Percentiles rank a stretch among this genome's conserved stretches.
Conservation (phyloP, 2,888 invertebrate species). For the Shargacucullia verbasci region DNA sequence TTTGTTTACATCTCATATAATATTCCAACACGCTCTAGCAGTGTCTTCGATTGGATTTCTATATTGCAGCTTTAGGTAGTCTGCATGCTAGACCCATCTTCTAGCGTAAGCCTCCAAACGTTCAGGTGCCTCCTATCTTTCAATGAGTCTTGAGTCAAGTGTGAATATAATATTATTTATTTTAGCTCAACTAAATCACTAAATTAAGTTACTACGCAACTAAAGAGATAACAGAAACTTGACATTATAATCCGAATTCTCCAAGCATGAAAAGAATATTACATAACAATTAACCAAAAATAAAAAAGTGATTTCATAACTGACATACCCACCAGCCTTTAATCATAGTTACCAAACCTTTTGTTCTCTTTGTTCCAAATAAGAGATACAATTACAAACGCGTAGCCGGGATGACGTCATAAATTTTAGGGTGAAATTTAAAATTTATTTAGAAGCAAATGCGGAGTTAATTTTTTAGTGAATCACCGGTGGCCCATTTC, state of each 20-base stretch:
- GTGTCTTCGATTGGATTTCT: too few species aligned
- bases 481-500: slow-evolving; percentile 77
- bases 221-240: too few species aligned
- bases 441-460: slow-evolving; percentile 83
- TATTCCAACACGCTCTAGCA: too few species aligned
- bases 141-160: too few species aligned
- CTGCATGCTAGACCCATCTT: too few species aligned
- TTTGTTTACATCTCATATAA: too few species aligned
- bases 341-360: slow-evolving; percentile 68
- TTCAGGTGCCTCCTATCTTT: too few species aligned
- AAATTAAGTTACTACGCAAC: too few species aligned
- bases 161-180: too few species aligned
- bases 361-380: slow-evolving; percentile 76
- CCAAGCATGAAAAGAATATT: slow-evolving; percentile 12
- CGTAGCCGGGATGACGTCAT: slow-evolving; percentile 67
- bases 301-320: slow-evolving; percentile 41
- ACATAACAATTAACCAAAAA: slow-evolving; percentile 39
- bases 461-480: slow-evolving; percentile 79
- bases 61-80: too few species aligned
- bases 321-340: slow-evolving; percentile 51
- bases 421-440: slow-evolving; percentile 79
- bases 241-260: neutral
- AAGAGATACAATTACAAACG: slow-evolving; percentile 78
- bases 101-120: too few species aligned
- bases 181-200: too few species aligned